Conservation (phyloP, 2,888 invertebrate species). For the Limnephilus marmoratus region DNA sequence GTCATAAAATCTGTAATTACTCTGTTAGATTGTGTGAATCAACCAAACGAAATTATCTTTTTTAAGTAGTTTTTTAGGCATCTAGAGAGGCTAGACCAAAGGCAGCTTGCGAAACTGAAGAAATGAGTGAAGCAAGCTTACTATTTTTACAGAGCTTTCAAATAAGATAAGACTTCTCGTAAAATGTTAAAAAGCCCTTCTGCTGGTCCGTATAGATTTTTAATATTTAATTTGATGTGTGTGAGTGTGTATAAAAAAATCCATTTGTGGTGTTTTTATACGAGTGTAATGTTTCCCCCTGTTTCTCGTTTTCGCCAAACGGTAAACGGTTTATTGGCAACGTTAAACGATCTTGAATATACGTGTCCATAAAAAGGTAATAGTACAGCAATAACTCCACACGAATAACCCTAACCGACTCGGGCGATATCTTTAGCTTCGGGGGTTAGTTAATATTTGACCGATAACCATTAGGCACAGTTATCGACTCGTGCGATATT, state of each 20-base stretch:
- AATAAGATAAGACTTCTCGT: not conserved
- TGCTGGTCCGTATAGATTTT: not conserved
- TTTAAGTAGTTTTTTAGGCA: too few relatives aligned
- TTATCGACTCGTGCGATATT: slow-evolving; percentile 27
- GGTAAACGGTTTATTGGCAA: slow-evolving; percentile 38
- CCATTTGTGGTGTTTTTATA: slow-evolving; percentile 31
- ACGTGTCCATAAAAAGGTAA: slow-evolving; percentile 37
- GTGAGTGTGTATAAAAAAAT: slow-evolving; percentile 28
- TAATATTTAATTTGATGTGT: slow-evolving; percentile 27
- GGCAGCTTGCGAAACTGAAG: not conserved
- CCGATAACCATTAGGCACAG: slow-evolving; percentile 17
- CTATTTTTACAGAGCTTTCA: not conserved
- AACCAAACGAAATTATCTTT: too few relatives aligned
- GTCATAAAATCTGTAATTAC: too few relatives aligned
- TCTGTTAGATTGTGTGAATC: too few relatives aligned
- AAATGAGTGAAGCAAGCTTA: not conserved
- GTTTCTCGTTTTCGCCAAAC: slow-evolving; percentile 26
- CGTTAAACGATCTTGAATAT: slow-evolving; percentile 40
- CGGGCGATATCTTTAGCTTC: slow-evolving; percentile 11
- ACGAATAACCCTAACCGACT: slow-evolving; percentile 24
- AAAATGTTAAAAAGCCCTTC: slow-evolving; percentile 11
- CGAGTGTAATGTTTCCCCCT: slow-evolving; percentile 36
- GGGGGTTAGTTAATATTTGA: slow-evolving; percentile 27
- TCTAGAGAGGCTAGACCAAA: not conserved
- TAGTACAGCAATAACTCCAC: slow-evolving; percentile 26